Evolutionary conservation across 2,797 vertebrate species (phyloP).

Genomic region (Manis crassicaudata): DNA sequence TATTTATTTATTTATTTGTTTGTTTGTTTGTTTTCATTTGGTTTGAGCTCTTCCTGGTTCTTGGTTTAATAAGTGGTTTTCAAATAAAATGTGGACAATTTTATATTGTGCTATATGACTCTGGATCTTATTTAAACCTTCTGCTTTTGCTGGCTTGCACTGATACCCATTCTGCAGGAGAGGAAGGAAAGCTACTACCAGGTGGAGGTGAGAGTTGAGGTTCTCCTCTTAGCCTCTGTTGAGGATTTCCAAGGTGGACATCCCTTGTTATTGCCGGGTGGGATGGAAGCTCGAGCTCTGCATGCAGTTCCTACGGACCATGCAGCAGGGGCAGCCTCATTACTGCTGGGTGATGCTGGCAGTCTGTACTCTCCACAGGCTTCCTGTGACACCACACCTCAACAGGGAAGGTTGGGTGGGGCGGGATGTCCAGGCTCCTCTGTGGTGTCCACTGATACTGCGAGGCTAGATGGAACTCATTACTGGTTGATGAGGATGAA

Average conservation of each 20-base stretch:
- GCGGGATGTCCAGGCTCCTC: background rate
- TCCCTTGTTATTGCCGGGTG: background rate
- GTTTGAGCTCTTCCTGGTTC: background rate
- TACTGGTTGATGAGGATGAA: background rate
- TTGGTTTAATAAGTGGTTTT: background rate
- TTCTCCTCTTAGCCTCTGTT: background rate
- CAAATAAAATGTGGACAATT: background rate
- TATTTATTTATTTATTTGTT: too few relatives aligned
- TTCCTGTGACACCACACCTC: background rate
- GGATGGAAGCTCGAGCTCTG: background rate
- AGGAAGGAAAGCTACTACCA: background rate
- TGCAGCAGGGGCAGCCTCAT: background rate
- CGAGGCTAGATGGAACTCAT: background rate
- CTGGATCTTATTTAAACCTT: background rate
- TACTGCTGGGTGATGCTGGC: background rate
- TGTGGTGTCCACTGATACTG: background rate
- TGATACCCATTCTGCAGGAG: background rate
- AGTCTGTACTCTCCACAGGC: background rate
- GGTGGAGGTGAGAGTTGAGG: background rate
- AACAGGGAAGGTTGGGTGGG: background rate
- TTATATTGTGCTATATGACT: background rate
- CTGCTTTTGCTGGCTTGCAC: background rate
- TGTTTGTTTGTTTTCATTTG: background rate
- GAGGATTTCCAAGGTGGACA: background rate
- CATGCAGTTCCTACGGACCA: background rate